Evolutionary conservation across 53 echinoderm and acorn worm species (phyloP).

Genomic region (Pentamera pediparva): DNA sequence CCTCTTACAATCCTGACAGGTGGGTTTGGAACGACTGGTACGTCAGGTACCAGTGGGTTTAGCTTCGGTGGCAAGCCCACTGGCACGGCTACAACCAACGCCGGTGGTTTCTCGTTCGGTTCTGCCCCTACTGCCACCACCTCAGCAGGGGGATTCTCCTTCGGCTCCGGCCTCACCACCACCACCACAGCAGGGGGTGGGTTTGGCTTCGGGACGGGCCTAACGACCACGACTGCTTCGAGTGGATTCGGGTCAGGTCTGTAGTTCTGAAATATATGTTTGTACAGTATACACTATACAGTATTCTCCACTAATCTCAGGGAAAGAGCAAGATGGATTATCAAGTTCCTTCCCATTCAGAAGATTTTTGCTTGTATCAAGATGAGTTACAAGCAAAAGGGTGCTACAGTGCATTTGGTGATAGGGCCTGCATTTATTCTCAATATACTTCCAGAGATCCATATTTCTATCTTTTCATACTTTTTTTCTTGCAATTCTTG

Average conservation of each 20-base stretch:
- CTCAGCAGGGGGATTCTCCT: slow-evolving; percentile 30
- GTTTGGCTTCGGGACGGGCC: slow-evolving; percentile 52
- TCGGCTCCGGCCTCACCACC: slow-evolving; percentile 2
- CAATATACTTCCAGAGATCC: too few species aligned
- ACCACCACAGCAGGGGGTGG: slow-evolving; percentile 43
- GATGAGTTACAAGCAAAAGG: too few species aligned
- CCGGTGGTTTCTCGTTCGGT: slow-evolving; percentile 53
- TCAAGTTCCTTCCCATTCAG: too few species aligned
- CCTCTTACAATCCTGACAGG: too few species aligned
- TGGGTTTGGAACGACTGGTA: slow-evolving; percentile 14
- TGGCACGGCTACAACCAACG: slow-evolving; percentile 53
- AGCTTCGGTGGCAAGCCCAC: slow-evolving; percentile 43
- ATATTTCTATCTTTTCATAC: too few species aligned
- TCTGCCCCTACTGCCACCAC: slow-evolving; percentile 32
- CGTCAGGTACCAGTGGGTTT: slow-evolving; percentile 3
- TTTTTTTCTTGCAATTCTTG: too few species aligned
- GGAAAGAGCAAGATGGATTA: not conserved
- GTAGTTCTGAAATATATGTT: not conserved
- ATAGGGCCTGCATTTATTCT: too few species aligned
- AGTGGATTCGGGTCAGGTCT: slow-evolving; percentile 24
- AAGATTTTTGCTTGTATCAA: too few species aligned
- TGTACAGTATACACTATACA: not conserved
- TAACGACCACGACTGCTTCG: slow-evolving; percentile 8
- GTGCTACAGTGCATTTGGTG: too few species aligned
- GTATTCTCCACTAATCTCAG: not conserved